Evolutionary conservation across 2,797 vertebrate genomes (phyloP).

Genomic region (Tamandua tetradactyla): DNA sequence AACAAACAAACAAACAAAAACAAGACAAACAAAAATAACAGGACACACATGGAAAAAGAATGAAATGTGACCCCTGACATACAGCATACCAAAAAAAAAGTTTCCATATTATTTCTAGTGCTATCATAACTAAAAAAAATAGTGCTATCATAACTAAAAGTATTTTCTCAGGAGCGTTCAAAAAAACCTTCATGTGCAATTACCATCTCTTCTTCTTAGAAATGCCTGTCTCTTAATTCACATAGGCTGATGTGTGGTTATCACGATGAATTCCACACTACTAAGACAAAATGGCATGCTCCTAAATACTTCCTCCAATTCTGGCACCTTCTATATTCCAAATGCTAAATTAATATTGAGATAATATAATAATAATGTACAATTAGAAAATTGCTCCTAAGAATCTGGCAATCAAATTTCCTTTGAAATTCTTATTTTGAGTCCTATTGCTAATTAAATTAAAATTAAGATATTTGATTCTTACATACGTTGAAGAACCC

Average conservation of each 20-base stretch:
- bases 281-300: not conserved
- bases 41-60: no score
- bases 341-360: conserved; percentile 60
- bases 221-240: not conserved
- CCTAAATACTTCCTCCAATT: not conserved
- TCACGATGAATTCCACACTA: not conserved
- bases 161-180: conserved; percentile 5
- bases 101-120: not conserved
- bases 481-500: conserved; percentile 35
- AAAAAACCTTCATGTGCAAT: not conserved
- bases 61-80: no score
- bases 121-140: not conserved
- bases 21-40: no score
- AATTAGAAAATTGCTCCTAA: conserved; percentile 65
- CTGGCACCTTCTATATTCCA: not conserved
- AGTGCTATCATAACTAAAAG: not conserved
- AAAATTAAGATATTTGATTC: conserved; percentile 45
- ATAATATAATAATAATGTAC: conserved; percentile 54
- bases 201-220: not conserved
- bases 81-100: no score
- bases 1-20: no score
- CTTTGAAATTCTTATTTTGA: conserved; percentile 67
- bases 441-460: conserved; percentile 54
- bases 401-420: conserved; percentile 35
- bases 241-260: not conserved